Percentiles rank a stretch among this genome's conserved stretches.
Conservation (phyloP, 2,113 vertebrate genomes). For the Himantopus leucocephalus region DNA sequence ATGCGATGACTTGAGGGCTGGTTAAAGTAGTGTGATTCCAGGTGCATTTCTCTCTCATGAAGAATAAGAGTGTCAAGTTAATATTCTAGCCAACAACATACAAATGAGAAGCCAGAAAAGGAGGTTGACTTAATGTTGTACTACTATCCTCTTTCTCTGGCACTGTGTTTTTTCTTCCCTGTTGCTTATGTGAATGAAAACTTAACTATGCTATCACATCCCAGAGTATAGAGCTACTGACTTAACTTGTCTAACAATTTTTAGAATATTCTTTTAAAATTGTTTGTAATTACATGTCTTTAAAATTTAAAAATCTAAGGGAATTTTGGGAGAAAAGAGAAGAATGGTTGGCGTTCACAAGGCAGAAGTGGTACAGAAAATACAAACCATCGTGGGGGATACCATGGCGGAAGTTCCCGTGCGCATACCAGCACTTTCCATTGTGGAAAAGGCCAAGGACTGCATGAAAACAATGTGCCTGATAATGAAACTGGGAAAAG, state of each 20-base stretch:
- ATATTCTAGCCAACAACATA: neutral
- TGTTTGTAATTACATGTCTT: neutral
- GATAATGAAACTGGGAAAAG: conserved; percentile 65
- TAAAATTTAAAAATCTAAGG: conserved; percentile 59
- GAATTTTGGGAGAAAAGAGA: conserved; percentile 78
- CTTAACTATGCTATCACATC: neutral
- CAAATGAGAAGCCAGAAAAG: neutral
- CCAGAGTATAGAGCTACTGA: neutral
- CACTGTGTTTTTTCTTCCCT: neutral
- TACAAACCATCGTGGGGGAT: conserved; percentile 63
- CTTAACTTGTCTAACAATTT: neutral
- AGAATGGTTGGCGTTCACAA: conserved; percentile 75
- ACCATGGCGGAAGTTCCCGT: conserved; percentile 65
- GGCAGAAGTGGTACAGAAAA: conserved; percentile 75
- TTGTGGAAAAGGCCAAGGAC: conserved; percentile 69
- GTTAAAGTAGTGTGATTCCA: neutral
- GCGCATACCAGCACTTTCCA: conserved; percentile 67
- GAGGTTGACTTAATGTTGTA: neutral
- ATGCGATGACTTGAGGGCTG: neutral
- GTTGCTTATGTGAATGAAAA: neutral
- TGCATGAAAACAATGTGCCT: conserved; percentile 26
- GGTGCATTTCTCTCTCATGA: neutral
- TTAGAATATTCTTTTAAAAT: neutral
- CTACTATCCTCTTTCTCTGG: neutral
- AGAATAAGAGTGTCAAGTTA: neutral